These are phyloP conservation scores for Caenorhabditis afra DNA, from an alignment of 2,888 invertebrate genomes.

Conservation along the genomic window DNA sequence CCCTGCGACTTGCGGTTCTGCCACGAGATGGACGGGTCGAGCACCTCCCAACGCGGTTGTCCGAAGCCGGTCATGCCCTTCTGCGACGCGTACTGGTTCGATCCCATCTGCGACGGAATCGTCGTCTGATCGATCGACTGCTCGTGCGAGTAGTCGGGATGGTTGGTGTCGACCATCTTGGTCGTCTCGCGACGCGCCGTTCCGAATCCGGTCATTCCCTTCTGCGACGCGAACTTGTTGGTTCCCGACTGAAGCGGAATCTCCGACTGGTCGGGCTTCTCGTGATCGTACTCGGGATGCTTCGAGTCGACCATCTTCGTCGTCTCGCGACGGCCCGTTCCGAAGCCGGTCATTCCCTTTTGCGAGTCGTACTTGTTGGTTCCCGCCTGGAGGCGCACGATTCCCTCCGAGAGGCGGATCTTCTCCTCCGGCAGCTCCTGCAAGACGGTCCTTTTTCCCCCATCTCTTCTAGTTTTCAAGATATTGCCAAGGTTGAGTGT, in stretches of 20 bases:
- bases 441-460: slow-evolving; percentile 37
- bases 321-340: slow-evolving; percentile 80
- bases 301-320: slow-evolving; percentile 80
- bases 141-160: slow-evolving; percentile 80
- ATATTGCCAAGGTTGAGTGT: no score
- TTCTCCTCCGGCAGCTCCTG: slow-evolving; percentile 80
- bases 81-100: slow-evolving; percentile 80
- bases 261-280: slow-evolving; percentile 79
- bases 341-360: slow-evolving; percentile 80
- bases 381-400: slow-evolving; percentile 80
- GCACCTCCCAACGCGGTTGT: slow-evolving; percentile 80
- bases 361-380: slow-evolving; percentile 80
- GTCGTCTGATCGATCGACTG: slow-evolving; percentile 77
- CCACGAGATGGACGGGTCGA: slow-evolving; percentile 79
- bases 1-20: slow-evolving; percentile 80
- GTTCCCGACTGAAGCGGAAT: slow-evolving; percentile 80
- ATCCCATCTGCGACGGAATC: slow-evolving; percentile 79
- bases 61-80: slow-evolving; percentile 81
- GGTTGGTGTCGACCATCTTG: slow-evolving; percentile 79
- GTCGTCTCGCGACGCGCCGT: slow-evolving; percentile 80
- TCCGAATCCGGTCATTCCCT: slow-evolving; percentile 80
- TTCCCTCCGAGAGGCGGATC: slow-evolving; percentile 80
- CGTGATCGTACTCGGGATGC: slow-evolving; percentile 80
- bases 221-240: slow-evolving; percentile 79
- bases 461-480: background rate